Percentiles rank a stretch among this genome's conserved stretches.
phyloP scores from a whole-genome alignment of 1,140 invertebrate species.

The Parasteatoda tepidariorum region DNA sequence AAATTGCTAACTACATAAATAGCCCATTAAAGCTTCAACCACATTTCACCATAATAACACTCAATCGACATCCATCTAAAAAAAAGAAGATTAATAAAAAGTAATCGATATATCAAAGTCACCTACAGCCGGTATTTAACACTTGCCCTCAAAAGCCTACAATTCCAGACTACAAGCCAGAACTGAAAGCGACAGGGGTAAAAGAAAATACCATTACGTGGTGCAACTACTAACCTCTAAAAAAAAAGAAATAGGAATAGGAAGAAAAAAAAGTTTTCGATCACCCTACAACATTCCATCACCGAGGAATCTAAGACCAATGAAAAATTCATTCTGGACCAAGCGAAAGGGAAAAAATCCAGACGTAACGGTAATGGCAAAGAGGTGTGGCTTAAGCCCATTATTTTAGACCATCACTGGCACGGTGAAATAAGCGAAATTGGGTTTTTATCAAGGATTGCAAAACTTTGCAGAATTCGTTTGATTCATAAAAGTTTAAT shows the following conservation, averaged over 20 bases:
- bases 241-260: background rate
- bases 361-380: too few species aligned
- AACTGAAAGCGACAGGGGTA: background rate
- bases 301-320: background rate
- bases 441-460: too few species aligned
- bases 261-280: background rate
- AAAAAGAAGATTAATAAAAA: too few species aligned
- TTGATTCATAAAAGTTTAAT: too few species aligned
- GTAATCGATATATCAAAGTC: background rate
- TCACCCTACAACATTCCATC: background rate
- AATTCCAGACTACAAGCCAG: background rate
- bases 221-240: background rate
- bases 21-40: too few species aligned
- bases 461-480: too few species aligned
- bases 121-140: background rate
- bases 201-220: background rate
- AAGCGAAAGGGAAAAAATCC: background rate
- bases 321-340: background rate
- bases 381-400: too few species aligned
- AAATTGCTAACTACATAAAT: too few species aligned
- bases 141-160: background rate
- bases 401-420: too few species aligned
- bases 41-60: too few species aligned
- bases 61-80: too few species aligned
- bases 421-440: too few species aligned